Base-by-base conservation (phyloP, 2,888 invertebrate genomes). In the Poecilobothrus nobilitatus region DNA sequence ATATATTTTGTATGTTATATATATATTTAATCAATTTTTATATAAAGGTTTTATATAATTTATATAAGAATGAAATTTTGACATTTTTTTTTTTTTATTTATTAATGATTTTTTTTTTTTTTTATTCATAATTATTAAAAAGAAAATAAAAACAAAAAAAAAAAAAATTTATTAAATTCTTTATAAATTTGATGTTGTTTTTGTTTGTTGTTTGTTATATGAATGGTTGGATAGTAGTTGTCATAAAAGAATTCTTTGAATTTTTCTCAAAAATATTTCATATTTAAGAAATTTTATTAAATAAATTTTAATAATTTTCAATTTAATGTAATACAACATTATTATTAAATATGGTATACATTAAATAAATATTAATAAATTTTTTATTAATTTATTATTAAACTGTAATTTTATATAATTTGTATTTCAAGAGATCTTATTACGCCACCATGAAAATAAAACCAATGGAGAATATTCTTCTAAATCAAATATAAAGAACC, bases 401-500 rank as follows among this genome's bases (percentile, higher is more conserved):
- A 18, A n/a, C 9, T 53, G 9, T 18, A 18, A 18, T 18, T 12
- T 53, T 53, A n/a, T 15, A 12, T 18, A 4, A 53, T 53, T 18
- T 53, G n/a, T 70, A 70, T 75, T 75, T 76, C 76, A 76, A 74
- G 76, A 76, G 66, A 76, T 76, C 72, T 75, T 75, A 65, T 76
- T 76, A n/a, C 76, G 75, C 76, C 76, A 76, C 75, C 76, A 75
- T 64, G 75, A 76, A 71, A 75, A 76, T 41, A 76, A 71, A 63
- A 76, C 73, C 71, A 76, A 70, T 66, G 76, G 76, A 65, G 75
- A 75, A 70, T 74, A 76, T 68, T 75, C 76, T 41, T 75, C 75
- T 61, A 75, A 71, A 68, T 75, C 74, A 69, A 73, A 73, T 34
- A 73, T 73, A 71, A 74, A 73, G 70, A 75, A 71, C 72, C 74